Evolutionary conservation across 2,113 vertebrate species (phyloP).

Genomic region (Turnix velox): DNA sequence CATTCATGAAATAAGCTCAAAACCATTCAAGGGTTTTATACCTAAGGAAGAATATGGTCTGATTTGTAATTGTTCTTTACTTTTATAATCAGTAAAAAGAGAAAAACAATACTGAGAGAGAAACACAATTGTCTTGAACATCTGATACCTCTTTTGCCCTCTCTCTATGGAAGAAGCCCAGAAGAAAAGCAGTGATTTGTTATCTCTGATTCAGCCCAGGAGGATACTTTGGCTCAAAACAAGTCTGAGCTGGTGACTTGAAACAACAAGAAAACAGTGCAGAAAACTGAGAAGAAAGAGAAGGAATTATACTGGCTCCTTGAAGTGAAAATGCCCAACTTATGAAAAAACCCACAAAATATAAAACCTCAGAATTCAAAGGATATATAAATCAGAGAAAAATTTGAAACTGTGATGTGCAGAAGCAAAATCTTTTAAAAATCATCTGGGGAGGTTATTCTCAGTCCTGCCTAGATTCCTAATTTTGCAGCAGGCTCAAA

Average conservation of each 20-base stretch:
- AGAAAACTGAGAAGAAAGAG: neutral
- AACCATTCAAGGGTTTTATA: neutral
- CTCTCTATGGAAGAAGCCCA: neutral
- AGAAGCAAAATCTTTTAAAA: neutral
- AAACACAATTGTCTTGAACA: neutral
- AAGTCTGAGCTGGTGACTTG: neutral
- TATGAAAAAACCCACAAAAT: neutral
- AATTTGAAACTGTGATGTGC: neutral
- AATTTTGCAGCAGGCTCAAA: neutral
- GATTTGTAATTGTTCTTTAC: neutral
- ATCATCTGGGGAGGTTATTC: neutral
- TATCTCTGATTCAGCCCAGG: neutral
- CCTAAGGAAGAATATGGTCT: neutral
- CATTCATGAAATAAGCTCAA: neutral
- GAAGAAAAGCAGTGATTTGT: neutral
- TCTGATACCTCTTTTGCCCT: neutral
- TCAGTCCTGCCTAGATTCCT: neutral
- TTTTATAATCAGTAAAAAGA: neutral
- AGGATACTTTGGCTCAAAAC: neutral
- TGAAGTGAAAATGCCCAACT: neutral
- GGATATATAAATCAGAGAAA: neutral
- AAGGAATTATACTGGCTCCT: neutral
- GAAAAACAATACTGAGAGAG: neutral
- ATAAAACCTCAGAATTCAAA: neutral
- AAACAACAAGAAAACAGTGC: neutral